Conservation (phyloP, 2,888 invertebrate species). For the Drosophila ustulata region DNA sequence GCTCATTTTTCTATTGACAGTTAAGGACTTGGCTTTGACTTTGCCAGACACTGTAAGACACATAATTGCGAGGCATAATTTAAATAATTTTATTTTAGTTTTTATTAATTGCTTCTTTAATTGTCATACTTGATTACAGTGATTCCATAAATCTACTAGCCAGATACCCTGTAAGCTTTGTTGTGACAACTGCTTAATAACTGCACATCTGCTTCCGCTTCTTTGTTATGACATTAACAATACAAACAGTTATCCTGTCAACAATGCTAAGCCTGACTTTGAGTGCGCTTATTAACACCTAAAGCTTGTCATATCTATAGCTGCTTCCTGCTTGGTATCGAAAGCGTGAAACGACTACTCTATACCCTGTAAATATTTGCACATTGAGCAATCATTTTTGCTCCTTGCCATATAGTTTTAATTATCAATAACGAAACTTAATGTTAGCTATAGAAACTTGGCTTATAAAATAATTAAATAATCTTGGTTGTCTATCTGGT, state of each 20-base stretch:
- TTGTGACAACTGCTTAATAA: not conserved
- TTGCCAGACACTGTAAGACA: too few relatives aligned
- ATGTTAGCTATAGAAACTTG: too few relatives aligned
- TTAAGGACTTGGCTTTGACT: not conserved
- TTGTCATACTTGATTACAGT: too few relatives aligned
- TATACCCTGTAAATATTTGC: not conserved
- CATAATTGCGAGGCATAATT: not conserved
- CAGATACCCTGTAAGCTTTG: not conserved
- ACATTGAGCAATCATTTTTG: too few relatives aligned
- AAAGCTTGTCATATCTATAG: not conserved
- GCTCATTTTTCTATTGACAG: too few relatives aligned
- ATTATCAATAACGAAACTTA: too few relatives aligned
- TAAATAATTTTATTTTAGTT: too few relatives aligned
- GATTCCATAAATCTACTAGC: too few relatives aligned
- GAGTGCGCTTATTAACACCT: not conserved
- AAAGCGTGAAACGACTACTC: not conserved
- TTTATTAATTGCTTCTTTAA: too few relatives aligned
- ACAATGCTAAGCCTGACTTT: not conserved
- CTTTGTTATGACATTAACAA: not conserved
- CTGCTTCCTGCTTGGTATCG: not conserved
- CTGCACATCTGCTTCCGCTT: not conserved
- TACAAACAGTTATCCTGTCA: not conserved
- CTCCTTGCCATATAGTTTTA: too few relatives aligned
- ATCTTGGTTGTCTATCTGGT: too few relatives aligned
- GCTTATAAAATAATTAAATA: too few relatives aligned